Evolutionary conservation across 2,888 invertebrate species (phyloP).

Genomic region (Chouioia cunea): DNA sequence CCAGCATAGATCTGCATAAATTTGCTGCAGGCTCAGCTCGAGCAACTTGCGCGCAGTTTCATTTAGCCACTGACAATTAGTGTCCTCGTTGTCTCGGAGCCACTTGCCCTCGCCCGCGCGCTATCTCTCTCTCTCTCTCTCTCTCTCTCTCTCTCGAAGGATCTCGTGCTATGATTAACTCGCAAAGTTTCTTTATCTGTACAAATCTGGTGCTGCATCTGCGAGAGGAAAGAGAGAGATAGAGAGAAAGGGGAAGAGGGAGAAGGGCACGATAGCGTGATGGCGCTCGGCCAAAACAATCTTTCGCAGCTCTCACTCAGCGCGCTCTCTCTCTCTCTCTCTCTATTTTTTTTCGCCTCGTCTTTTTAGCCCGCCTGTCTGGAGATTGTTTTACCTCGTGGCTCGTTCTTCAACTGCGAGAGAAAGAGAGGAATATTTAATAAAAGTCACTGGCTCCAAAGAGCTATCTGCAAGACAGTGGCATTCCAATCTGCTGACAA

Average conservation of each 20-base stretch:
- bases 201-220: too few relatives aligned
- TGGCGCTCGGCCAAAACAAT: conserved; percentile 48
- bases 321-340: conserved; percentile 13
- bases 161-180: conserved; percentile 50
- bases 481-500: too few relatives aligned
- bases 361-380: conserved; percentile 16
- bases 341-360: conserved; percentile 23
- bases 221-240: neutral
- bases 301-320: conserved; percentile 17
- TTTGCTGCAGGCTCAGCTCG: conserved; percentile 63
- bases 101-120: neutral
- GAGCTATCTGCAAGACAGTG: neutral
- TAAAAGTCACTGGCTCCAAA: conserved; percentile 40
- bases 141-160: conserved; percentile 15
- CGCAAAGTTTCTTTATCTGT: conserved; percentile 47
- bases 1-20: conserved; percentile 68
- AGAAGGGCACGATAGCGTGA: conserved; percentile 17
- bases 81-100: conserved; percentile 38
- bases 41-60: conserved; percentile 54
- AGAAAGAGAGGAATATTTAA: conserved; percentile 43
- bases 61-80: conserved; percentile 49
- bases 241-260: neutral
- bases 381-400: conserved; percentile 31
- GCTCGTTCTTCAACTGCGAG: neutral
- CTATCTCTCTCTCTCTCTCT: neutral